A percentile compares a stretch with the other conserved stretches of the same genome.
Evolutionary conservation across 2,797 vertebrate genomes (phyloP).

Genomic region (Lophotriccus pileatus): DNA sequence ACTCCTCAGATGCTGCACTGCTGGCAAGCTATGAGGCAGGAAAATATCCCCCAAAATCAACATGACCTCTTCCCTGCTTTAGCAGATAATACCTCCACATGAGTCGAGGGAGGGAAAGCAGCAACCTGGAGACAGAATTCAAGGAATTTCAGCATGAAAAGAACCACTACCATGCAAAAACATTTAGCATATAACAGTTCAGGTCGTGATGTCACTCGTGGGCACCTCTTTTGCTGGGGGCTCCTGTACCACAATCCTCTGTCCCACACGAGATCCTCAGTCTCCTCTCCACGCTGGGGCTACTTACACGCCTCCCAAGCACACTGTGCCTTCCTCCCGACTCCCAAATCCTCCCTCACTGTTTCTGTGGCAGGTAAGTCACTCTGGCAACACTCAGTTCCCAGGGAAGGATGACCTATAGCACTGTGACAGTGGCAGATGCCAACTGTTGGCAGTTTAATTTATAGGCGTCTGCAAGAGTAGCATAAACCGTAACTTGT

Average conservation of each 20-base stretch:
- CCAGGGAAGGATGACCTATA: not conserved
- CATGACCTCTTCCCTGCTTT: not conserved
- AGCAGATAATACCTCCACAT: not conserved
- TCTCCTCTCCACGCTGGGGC: not conserved
- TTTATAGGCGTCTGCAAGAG: not conserved
- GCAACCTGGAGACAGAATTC: not conserved
- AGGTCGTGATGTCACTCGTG: not conserved
- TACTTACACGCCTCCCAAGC: not conserved
- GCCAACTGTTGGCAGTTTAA: conserved; percentile 23
- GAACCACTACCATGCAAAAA: not conserved
- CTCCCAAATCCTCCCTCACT: not conserved
- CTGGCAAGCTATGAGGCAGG: not conserved
- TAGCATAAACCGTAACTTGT: conserved; percentile 44
- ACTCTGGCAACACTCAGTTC: not conserved
- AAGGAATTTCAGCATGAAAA: not conserved
- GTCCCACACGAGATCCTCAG: not conserved
- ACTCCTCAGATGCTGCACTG: not conserved
- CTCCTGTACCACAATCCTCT: rapidly evolving
- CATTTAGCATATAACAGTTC: not conserved
- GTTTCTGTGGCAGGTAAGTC: not conserved
- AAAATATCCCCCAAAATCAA: conserved; percentile 2
- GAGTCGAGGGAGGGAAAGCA: not conserved
- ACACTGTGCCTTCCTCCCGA: not conserved
- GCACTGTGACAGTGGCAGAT: conserved; percentile 32
- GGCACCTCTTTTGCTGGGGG: not conserved